These are phyloP conservation scores for Aplocera efformata DNA, from an alignment of 2,888 invertebrate species.

Conservation along the genomic window DNA sequence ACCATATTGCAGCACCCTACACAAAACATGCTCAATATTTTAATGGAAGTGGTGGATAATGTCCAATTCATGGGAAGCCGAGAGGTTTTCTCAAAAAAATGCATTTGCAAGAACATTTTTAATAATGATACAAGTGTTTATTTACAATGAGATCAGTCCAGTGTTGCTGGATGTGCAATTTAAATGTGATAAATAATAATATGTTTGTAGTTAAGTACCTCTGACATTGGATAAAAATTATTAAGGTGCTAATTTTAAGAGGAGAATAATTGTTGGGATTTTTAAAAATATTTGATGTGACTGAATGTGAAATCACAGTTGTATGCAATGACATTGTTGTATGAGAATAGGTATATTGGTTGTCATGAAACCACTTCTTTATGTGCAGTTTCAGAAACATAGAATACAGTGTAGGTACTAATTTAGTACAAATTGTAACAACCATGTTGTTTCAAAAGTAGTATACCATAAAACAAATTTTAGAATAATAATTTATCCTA, in stretches of 20 bases:
- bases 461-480: conserved; percentile 1
- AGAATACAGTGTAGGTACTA: conserved; percentile 61
- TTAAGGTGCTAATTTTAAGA: conserved; percentile 63
- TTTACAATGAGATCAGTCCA: conserved; percentile 39
- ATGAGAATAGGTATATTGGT: conserved; percentile 32
- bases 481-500: conserved; percentile 9
- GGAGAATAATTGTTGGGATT: conserved; percentile 22
- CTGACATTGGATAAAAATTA: conserved; percentile 49
- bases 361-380: conserved; percentile 32
- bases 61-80: conserved; percentile 41
- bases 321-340: too few species aligned
- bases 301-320: conserved; percentile 20
- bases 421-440: conserved; percentile 71
- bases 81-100: conserved; percentile 37
- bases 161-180: conserved; percentile 68
- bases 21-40: conserved; percentile 89
- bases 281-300: conserved; percentile 25
- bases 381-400: conserved; percentile 33
- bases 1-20: conserved; percentile 90
- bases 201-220: conserved; percentile 40
- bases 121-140: conserved; percentile 33
- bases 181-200: conserved; percentile 67
- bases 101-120: conserved; percentile 48
- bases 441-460: conserved; percentile 65
- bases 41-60: conserved; percentile 76